A percentile compares a stretch with the other conserved stretches of the same genome.
Evolutionary conservation across 2,113 vertebrate genomes (phyloP).

Genomic region (Limnothrissa miodon): DNA sequence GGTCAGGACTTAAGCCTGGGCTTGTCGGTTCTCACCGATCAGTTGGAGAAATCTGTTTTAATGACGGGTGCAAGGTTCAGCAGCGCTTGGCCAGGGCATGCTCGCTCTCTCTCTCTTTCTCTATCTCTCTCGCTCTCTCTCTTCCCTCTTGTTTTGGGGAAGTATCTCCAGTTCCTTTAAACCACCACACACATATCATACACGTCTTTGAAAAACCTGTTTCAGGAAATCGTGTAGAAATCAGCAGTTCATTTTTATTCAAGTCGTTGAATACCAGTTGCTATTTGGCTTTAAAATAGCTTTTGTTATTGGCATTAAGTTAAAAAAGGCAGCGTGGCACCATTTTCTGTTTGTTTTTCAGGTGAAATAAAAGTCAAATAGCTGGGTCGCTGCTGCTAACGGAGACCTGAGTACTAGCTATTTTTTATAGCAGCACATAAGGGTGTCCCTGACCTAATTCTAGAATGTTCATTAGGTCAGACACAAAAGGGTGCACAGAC

Average conservation of each 20-base stretch:
- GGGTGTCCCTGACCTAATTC: background rate
- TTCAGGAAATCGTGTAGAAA: background rate
- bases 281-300: background rate
- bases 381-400: too few species aligned
- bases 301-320: too few species aligned
- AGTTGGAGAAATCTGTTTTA: constrained; percentile 18
- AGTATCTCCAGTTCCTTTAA: background rate
- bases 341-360: too few species aligned
- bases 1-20: constrained; percentile 26
- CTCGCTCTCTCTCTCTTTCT: background rate
- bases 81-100: background rate
- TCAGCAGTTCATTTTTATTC: background rate
- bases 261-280: background rate
- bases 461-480: background rate
- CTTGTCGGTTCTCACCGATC: constrained; percentile 19
- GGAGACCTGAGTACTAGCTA: background rate
- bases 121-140: background rate
- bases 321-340: too few species aligned
- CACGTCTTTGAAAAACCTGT: too few species aligned
- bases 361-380: too few species aligned
- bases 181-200: background rate
- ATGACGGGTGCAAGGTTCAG: constrained; percentile 18
- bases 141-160: too few species aligned
- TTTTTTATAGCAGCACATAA: background rate
- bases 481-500: background rate